Percentiles rank a stretch among this genome's conserved stretches.
These are phyloP conservation scores for Monomorium pharaonis DNA, from an alignment of 1,140 invertebrate species.

Conservation along the genomic window DNA sequence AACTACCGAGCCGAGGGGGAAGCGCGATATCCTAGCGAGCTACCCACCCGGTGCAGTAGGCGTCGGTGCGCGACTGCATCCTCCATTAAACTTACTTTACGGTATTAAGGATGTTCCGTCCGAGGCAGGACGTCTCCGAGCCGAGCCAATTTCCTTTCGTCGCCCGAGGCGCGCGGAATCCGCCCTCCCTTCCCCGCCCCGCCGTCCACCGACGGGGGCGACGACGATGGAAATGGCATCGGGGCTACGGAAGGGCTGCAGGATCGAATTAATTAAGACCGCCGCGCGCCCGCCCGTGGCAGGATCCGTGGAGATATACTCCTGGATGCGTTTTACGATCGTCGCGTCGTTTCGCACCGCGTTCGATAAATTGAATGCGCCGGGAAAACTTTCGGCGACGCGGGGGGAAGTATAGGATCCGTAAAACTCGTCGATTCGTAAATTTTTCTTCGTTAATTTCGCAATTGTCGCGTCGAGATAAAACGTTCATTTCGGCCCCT, in stretches of 20 bases:
- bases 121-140: slow-evolving; percentile 43
- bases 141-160: slow-evolving; percentile 60
- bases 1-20: background rate
- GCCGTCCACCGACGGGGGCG: background rate
- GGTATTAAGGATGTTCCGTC: slow-evolving; percentile 50
- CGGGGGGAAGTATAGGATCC: too few relatives aligned
- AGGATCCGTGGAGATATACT: slow-evolving; percentile 17
- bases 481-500: background rate
- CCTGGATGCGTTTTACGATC: slow-evolving; percentile 56
- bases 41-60: background rate
- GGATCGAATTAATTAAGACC: slow-evolving; percentile 62
- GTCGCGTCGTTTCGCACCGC: background rate
- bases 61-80: slow-evolving; percentile 1
- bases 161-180: slow-evolving; percentile 29
- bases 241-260: slow-evolving; percentile 59
- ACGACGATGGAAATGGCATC: slow-evolving; percentile 56
- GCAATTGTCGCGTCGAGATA: background rate
- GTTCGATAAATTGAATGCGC: slow-evolving; percentile 15
- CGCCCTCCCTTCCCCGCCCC: background rate
- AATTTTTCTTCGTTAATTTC: background rate
- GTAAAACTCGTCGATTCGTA: too few relatives aligned
- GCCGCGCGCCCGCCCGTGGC: background rate
- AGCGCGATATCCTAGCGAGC: background rate
- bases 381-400: background rate
- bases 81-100: slow-evolving; percentile 49